phyloP scores from a whole-genome alignment of 2,797 vertebrate species.

The Gorsachius magnificus region DNA sequence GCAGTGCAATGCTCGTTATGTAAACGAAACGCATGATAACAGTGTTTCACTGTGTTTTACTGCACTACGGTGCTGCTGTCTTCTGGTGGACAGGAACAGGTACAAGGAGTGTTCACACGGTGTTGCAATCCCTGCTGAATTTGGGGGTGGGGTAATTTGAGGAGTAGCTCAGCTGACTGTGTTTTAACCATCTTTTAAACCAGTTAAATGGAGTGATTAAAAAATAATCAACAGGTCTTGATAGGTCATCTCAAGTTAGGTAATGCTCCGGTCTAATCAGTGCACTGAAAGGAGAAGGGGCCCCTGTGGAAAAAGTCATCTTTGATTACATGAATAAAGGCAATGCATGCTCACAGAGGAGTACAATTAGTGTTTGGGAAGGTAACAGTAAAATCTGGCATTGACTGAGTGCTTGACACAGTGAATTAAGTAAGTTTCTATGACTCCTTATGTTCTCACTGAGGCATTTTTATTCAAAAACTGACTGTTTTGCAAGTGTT shows the following conservation, averaged over 20 bases:
- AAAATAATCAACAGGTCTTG: not conserved
- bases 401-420: not conserved
- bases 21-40: not conserved
- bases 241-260: not conserved
- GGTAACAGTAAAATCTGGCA: not conserved
- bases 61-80: not conserved
- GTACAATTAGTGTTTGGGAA: not conserved
- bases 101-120: not conserved
- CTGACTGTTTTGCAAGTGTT: not conserved
- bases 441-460: not conserved
- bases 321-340: not conserved
- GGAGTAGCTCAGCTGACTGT: not conserved
- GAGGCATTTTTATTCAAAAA: not conserved
- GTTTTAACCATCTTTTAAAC: not conserved
- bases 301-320: not conserved
- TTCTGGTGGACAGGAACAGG: not conserved
- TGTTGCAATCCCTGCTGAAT: not conserved
- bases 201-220: fast-evolving
- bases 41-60: not conserved
- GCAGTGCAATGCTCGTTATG: not conserved
- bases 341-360: not conserved
- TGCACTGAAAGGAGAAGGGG: not conserved
- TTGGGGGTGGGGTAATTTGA: not conserved
- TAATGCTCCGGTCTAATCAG: not conserved
- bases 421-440: not conserved